Evolutionary conservation across 2,888 invertebrate species (phyloP).

Genomic region (Diadromus collaris): DNA sequence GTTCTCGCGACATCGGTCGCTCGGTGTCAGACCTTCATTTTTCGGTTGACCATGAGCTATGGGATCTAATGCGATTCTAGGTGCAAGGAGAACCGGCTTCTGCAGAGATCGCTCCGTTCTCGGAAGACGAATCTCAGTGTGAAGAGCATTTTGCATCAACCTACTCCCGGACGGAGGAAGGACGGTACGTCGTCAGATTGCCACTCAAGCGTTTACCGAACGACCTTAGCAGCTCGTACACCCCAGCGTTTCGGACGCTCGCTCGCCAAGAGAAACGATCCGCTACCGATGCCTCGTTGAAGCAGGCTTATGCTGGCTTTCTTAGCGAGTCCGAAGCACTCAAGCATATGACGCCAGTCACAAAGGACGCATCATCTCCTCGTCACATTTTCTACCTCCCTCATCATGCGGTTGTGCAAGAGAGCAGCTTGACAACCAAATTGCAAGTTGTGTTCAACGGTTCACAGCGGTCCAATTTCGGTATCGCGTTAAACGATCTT

Average conservation of each 20-base stretch:
- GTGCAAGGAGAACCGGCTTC: slow-evolving; percentile 36
- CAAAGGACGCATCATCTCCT: slow-evolving; percentile 73
- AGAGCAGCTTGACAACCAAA: slow-evolving; percentile 55
- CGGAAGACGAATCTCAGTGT: slow-evolving; percentile 61
- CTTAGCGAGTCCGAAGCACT: slow-evolving; percentile 38
- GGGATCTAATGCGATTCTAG: slow-evolving; percentile 29
- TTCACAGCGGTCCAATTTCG: slow-evolving; percentile 51
- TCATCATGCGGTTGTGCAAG: slow-evolving; percentile 71
- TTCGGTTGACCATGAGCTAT: background rate
- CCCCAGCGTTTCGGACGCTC: slow-evolving; percentile 21
- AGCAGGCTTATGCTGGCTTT: slow-evolving; percentile 11
- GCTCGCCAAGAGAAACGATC: slow-evolving; percentile 16
- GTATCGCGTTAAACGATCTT: slow-evolving; percentile 71
- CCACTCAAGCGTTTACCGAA: slow-evolving; percentile 52
- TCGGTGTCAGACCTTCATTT: background rate
- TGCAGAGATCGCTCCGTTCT: slow-evolving; percentile 9
- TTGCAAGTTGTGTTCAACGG: slow-evolving; percentile 73
- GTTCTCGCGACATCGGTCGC: too few relatives aligned
- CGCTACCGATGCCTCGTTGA: background rate
- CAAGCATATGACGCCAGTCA: slow-evolving; percentile 42
- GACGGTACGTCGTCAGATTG: slow-evolving; percentile 65
- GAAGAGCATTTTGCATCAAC: slow-evolving; percentile 64
- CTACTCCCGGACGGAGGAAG: slow-evolving; percentile 56
- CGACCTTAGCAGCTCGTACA: slow-evolving; percentile 60
- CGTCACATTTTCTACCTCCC: too few relatives aligned